Evolutionary conservation across 1,140 invertebrate species (phyloP), one percentile per base, ranked within the genome.

Genomic region (Adoxophyes honmai): DNA sequence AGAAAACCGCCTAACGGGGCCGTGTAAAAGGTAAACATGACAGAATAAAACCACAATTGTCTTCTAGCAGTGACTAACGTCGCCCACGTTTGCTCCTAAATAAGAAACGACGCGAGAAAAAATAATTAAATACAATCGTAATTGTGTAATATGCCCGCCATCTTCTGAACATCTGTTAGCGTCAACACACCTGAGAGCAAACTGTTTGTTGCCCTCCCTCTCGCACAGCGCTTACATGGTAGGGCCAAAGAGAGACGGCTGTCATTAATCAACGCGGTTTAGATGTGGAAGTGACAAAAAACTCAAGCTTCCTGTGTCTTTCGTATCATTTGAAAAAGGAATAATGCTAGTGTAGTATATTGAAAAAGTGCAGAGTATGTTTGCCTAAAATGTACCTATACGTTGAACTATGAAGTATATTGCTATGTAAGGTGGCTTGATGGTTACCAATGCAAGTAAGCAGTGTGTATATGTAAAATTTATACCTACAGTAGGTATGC

Each of bases 231-330:
- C 0, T n/a, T 34, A 52, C 56, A 52, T 14, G 4, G 42, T n/a
- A 38, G 56, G 3, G 68, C 53, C 34, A 16, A 68, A 88, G 59
- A 54, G 69, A 69, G 81, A 85, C 14, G 39, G 55, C 13, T 34
- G 18, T 44, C 68, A 54, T 62, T 59, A 74, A 78, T 82, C 73
- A 62, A 71, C 69, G 68, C 68, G 60, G 68, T 59, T 68, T 70
- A 80, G 77, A 84, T 75, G 76, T 81, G 83, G 85, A 88, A 88
- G 85, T 86, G 81, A 88, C 85, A 88, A 88, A 87, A 87, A 88
- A 88, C 78, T 84, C 75, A 73, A 70, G 85, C 81, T 88, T 88
- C 83, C 85, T 88, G 85, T 88, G 85, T 86, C 83, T 88, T 86
- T 88, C 73, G 79, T 86, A 88, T 86, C 80, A 88, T 88, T 86